Evolutionary conservation across 2,888 invertebrate genomes (phyloP).

Genomic region (Andrena praecox): DNA sequence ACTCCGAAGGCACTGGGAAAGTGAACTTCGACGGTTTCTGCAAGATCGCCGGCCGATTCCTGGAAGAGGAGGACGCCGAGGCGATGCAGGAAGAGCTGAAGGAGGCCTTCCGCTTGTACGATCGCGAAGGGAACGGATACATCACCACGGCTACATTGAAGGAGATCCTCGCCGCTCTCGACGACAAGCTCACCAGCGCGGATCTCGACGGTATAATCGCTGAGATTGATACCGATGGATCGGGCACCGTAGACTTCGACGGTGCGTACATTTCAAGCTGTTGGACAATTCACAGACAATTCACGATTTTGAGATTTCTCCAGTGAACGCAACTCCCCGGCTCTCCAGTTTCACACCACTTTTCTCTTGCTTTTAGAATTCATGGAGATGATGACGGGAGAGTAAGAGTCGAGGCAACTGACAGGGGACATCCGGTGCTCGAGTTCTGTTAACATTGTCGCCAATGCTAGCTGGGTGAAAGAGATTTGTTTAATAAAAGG

Average conservation of each 20-base stretch:
- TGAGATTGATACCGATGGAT: conserved; percentile 99
- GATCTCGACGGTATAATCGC: conserved; percentile 98
- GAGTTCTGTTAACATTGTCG: conserved; percentile 23
- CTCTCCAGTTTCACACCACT: background rate
- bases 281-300: too few species aligned
- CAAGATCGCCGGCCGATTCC: conserved; percentile 95
- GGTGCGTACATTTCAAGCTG: conserved; percentile 87
- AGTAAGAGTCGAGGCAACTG: conserved; percentile 86
- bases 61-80: conserved; percentile 98
- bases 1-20: conserved; percentile 95
- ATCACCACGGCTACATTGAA: conserved; percentile 96
- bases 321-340: background rate
- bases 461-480: background rate
- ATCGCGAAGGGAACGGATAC: conserved; percentile 98
- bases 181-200: conserved; percentile 96
- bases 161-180: conserved; percentile 96
- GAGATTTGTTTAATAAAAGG: conserved; percentile 47
- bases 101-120: conserved; percentile 98
- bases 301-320: too few species aligned
- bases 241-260: conserved; percentile 99
- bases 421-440: background rate
- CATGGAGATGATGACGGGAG: conserved; percentile 98
- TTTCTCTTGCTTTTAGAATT: conserved; percentile 88
- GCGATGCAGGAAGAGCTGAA: conserved; percentile 98
- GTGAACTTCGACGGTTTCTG: conserved; percentile 98